phyloP scores from a whole-genome alignment of 2,113 vertebrate species.

The Vidua macroura region DNA sequence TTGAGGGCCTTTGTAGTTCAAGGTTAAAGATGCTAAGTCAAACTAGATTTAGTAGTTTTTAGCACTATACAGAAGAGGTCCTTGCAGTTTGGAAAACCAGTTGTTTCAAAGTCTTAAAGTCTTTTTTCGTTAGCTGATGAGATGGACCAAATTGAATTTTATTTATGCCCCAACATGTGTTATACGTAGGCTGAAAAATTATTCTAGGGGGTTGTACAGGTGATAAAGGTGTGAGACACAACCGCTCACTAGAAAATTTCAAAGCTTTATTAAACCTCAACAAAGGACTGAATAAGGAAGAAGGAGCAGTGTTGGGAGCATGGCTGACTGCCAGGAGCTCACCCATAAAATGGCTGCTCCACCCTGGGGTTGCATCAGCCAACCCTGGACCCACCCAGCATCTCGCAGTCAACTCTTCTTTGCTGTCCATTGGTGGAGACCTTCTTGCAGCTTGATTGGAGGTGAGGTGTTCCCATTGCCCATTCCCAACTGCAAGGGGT shows the following conservation, averaged over 20 bases:
- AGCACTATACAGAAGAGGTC: not conserved
- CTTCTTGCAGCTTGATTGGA: not conserved
- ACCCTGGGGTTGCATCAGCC: not conserved
- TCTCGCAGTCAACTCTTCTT: not conserved
- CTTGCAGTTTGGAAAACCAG: not conserved
- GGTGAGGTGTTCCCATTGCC: not conserved
- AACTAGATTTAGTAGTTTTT: not conserved
- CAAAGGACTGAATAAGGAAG: not conserved
- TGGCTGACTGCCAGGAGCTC: not conserved
- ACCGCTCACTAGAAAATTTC: not conserved
- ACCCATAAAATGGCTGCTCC: not conserved
- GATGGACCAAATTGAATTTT: not conserved
- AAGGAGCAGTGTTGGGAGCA: not conserved
- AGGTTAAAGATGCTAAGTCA: slow-evolving; percentile 17
- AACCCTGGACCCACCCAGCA: not conserved
- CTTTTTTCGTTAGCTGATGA: not conserved
- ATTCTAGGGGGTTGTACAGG: too few species aligned
- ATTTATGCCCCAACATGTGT: not conserved
- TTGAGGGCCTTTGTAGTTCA: not conserved
- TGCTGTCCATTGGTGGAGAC: not conserved
- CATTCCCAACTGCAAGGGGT: not conserved
- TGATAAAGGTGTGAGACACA: not conserved
- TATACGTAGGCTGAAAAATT: not conserved
- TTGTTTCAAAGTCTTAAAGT: not conserved
- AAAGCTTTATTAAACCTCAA: not conserved